These are phyloP conservation scores for Cichlasoma orientale DNA, from an alignment of 2,797 vertebrate species.

Conservation along the genomic window DNA sequence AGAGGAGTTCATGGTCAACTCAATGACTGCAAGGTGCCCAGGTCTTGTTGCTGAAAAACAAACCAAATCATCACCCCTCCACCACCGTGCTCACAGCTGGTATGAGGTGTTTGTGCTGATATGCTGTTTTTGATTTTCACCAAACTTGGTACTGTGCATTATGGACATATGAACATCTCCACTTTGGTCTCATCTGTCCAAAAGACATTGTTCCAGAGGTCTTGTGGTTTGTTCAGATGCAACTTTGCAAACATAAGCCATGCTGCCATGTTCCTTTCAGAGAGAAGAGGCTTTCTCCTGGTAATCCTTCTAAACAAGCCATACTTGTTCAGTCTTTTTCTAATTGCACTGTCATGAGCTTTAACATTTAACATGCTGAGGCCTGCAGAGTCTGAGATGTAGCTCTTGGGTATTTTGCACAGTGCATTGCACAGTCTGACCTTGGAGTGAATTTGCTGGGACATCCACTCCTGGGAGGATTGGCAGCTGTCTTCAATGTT, in stretches of 20 bases:
- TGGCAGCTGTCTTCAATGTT: too few relatives aligned
- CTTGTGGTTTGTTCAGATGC: neutral
- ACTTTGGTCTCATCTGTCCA: neutral
- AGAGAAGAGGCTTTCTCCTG: too few relatives aligned
- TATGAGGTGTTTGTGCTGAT: neutral
- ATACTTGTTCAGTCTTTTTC: too few relatives aligned
- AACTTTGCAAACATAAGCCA: neutral
- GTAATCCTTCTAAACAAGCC: too few relatives aligned
- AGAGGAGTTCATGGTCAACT: neutral
- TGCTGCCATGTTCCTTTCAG: neutral
- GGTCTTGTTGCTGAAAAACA: neutral
- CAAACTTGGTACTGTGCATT: neutral
- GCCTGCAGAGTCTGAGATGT: too few relatives aligned
- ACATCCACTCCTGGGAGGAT: too few relatives aligned
- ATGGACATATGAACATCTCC: neutral
- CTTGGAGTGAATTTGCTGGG: too few relatives aligned
- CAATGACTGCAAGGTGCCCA: neutral
- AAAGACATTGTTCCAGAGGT: accelerated
- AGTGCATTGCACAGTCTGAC: too few relatives aligned
- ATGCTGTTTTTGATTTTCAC: neutral
- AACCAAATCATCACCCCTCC: neutral
- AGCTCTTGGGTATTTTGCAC: too few relatives aligned
- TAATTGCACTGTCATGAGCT: too few relatives aligned
- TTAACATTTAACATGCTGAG: too few relatives aligned
- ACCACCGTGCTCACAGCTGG: neutral